Base-by-base conservation (phyloP, 1,140 invertebrate genomes). In the Brachionus angularis region DNA sequence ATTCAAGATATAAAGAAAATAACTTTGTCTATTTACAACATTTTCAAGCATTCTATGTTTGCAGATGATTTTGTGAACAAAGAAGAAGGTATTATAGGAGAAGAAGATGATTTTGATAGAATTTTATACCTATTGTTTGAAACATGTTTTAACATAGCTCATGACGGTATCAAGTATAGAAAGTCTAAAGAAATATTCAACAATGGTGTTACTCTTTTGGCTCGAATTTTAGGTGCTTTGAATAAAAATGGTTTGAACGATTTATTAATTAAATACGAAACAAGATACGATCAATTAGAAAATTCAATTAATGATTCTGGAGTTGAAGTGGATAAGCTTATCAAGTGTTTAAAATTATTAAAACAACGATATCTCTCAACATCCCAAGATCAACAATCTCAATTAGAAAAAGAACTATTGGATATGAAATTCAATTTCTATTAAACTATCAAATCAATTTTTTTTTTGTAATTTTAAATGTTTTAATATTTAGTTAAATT, bases 151-250 rank as follows among this genome's bases (percentile, higher is more conserved):
- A 67, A 47, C 31, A 67, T 67, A 34, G 62, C 62, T 8, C 62
- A 67, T 21, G 62, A 67, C 47, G 62, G 62, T 31, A 67, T 67
- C 7, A 67, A 67, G 14, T 50, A 67, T 27, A 31, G 62, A 67
- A 67, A 67, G 47, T 67, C 62, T 12, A 31, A 27, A 12, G 62
- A 67, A 3, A 67, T 67, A 33, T 67, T 67, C 16, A 67, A 67
- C 16, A 46, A 18, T 10, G 62, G 62, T 46, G 62, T 67, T 5
- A 67, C 62, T 31, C 23, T 67, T 18, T 33, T 67, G 62, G 62
- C 62, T 1, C 62, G 62, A 47, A 67, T 67, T 47, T 46, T 67
- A 33, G 62, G 62, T 34, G 47, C 42, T 25, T 18, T 67, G 23
- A 67, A 67, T 18, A 67, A 67, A 67, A 67, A 67, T 34, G 21